These are phyloP conservation scores for Cheirogaleus major DNA, from an alignment of 2,797 vertebrate species.

Conservation along the genomic window DNA sequence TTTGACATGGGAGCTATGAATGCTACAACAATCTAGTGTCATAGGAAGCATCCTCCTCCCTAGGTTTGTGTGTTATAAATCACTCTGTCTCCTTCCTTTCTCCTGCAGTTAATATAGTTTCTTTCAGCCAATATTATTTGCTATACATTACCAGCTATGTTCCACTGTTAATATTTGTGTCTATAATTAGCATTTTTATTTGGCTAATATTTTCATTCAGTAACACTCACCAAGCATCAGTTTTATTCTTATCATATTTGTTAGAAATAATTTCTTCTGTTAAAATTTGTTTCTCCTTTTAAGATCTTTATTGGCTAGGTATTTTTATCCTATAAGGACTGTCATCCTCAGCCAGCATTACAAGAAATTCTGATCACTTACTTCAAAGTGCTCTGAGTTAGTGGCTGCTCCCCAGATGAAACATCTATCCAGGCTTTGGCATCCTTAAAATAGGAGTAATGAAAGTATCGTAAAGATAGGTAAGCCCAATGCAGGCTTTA, in stretches of 20 bases:
- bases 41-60: slow-evolving; percentile 18
- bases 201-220: slow-evolving; percentile 77
- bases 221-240: slow-evolving; percentile 41
- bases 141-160: slow-evolving; percentile 50
- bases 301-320: slow-evolving; percentile 62
- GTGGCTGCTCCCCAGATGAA: background rate
- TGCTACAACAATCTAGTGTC: slow-evolving; percentile 58
- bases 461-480: background rate
- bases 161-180: slow-evolving; percentile 67
- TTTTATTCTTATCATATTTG: slow-evolving; percentile 55
- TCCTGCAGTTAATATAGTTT: slow-evolving; percentile 71
- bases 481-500: background rate
- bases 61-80: slow-evolving; percentile 55
- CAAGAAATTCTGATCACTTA: slow-evolving; percentile 29
- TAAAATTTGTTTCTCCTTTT: slow-evolving; percentile 52
- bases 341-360: slow-evolving; percentile 31
- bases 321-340: slow-evolving; percentile 55
- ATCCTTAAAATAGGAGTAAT: slow-evolving; percentile 35
- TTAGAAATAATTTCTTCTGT: slow-evolving; percentile 63
- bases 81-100: slow-evolving; percentile 55
- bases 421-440: background rate
- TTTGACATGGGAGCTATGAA: slow-evolving; percentile 48
- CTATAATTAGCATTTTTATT: slow-evolving; percentile 76
- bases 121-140: slow-evolving; percentile 53
- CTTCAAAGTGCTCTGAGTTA: background rate